These are phyloP conservation scores for Micrastur ruficollis DNA, from an alignment of 2,797 vertebrate species.

Conservation along the genomic window DNA sequence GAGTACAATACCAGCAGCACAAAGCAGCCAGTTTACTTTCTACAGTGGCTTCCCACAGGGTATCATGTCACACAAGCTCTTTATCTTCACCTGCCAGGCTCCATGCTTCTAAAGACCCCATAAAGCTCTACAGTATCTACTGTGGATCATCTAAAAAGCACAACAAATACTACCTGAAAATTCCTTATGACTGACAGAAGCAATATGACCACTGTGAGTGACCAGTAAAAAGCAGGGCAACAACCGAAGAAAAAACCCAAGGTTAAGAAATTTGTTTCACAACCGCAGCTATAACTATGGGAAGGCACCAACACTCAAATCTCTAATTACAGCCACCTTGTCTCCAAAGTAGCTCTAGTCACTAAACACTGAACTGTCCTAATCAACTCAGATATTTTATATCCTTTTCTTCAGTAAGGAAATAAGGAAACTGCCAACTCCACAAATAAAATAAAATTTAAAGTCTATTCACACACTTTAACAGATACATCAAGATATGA, in stretches of 20 bases:
- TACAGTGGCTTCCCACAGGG: neutral
- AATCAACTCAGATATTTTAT: neutral
- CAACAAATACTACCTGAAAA: neutral
- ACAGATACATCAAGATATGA: neutral
- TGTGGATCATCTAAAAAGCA: neutral
- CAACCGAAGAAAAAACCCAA: neutral
- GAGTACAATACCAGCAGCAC: neutral
- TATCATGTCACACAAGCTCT: neutral
- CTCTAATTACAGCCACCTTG: neutral
- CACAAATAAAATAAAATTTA: neutral
- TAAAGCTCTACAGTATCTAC: neutral
- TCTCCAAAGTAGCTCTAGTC: neutral
- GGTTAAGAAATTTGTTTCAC: neutral
- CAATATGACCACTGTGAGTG: neutral
- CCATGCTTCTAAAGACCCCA: neutral
- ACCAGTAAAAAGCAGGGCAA: neutral
- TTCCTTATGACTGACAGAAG: neutral
- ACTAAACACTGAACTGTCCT: neutral
- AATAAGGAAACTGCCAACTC: neutral
- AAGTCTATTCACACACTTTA: neutral
- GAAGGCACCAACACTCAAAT: neutral
- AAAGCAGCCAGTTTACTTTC: neutral
- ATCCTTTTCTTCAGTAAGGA: neutral
- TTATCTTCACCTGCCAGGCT: neutral
- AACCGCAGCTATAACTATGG: neutral